Conservation (phyloP, 2,797 vertebrate genomes). For the Odontamblyopus lacepedii region DNA sequence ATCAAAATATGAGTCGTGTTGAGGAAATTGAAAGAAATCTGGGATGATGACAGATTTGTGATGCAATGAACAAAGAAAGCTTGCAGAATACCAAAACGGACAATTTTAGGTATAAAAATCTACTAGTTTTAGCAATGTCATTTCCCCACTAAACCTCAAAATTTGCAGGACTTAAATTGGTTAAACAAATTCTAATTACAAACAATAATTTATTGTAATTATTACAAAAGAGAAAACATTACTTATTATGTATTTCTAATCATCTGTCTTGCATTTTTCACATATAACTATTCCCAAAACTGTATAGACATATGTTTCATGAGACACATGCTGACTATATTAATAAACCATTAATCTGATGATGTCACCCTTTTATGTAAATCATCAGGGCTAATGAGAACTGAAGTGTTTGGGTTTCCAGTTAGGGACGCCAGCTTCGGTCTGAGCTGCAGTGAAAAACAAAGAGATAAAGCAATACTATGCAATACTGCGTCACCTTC, state of each 20-base stretch:
- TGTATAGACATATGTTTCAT: not conserved
- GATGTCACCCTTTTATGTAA: conserved; percentile 12
- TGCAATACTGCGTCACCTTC: conserved; percentile 9
- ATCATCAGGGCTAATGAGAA: conserved; percentile 3
- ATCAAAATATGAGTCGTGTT: not conserved
- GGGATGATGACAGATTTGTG: not conserved
- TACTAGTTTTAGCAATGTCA: not conserved
- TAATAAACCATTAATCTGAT: not conserved
- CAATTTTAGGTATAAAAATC: not conserved
- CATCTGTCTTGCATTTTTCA: not conserved
- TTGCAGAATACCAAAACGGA: too few relatives aligned
- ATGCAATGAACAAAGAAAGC: not conserved
- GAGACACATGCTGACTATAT: not conserved
- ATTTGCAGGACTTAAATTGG: not conserved
- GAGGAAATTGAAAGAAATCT: not conserved
- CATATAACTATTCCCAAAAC: not conserved
- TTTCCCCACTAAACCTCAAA: not conserved
- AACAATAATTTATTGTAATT: not conserved
- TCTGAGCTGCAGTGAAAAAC: not conserved
- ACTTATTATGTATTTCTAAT: not conserved
- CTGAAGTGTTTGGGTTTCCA: conserved; percentile 7
- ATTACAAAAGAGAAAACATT: too few relatives aligned
- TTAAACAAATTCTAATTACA: not conserved
- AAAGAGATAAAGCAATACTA: conserved; percentile 4
- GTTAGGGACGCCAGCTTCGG: not conserved